Evolutionary conservation across 1,140 invertebrate genomes (phyloP).

Genomic region (Battus philenor): DNA sequence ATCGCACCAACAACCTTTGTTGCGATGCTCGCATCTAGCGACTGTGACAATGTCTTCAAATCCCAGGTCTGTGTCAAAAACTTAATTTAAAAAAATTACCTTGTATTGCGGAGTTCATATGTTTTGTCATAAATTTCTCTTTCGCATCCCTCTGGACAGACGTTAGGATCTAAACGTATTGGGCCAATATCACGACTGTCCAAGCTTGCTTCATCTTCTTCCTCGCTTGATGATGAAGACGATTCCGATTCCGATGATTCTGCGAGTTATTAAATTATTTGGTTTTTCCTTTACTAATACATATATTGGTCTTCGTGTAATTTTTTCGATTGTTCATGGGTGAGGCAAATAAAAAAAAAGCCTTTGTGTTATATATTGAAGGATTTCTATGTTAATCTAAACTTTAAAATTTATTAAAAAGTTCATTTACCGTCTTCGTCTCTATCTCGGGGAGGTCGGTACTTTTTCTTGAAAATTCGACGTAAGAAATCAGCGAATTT

Average conservation of each 20-base stretch:
- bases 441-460: slow-evolving; percentile 75
- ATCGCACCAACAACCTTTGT: too few species aligned
- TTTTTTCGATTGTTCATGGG: too few species aligned
- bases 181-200: slow-evolving; percentile 79
- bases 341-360: too few species aligned
- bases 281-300: too few species aligned
- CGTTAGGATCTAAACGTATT: slow-evolving; percentile 82
- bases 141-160: slow-evolving; percentile 86
- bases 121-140: slow-evolving; percentile 80
- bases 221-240: slow-evolving; percentile 77
- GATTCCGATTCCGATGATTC: slow-evolving; percentile 60
- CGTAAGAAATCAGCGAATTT: slow-evolving; percentile 85
- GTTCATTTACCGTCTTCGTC: slow-evolving; percentile 53
- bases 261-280: slow-evolving; percentile 16
- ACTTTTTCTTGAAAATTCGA: slow-evolving; percentile 87
- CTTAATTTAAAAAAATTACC: slow-evolving; percentile 43
- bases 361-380: too few species aligned
- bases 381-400: too few species aligned
- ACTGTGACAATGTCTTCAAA: too few species aligned
- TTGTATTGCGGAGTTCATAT: slow-evolving; percentile 77
- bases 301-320: too few species aligned
- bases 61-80: too few species aligned
- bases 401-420: too few species aligned
- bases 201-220: slow-evolving; percentile 76
- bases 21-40: too few species aligned